A percentile compares a stretch with the other conserved stretches of the same genome.
These are phyloP conservation scores for Cheilosia urbana DNA, from an alignment of 2,888 invertebrate genomes.

Conservation along the genomic window DNA sequence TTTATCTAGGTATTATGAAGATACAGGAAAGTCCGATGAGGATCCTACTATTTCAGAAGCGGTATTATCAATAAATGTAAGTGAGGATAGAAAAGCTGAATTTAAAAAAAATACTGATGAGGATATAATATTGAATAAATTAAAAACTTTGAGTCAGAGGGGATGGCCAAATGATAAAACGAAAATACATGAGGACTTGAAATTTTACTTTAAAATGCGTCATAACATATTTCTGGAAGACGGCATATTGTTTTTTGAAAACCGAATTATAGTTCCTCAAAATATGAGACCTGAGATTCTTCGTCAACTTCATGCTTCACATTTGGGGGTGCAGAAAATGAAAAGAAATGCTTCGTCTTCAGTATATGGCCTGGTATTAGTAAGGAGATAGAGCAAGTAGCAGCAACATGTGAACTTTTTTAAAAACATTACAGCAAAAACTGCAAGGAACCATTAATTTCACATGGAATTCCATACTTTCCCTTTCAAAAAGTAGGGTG, in stretches of 20 bases:
- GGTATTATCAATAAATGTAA: slow-evolving; percentile 14
- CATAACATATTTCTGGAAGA: slow-evolving; percentile 29
- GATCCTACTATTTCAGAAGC: slow-evolving; percentile 28
- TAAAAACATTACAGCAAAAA: slow-evolving; percentile 1
- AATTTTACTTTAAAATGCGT: slow-evolving; percentile 26
- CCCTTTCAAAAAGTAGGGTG: slow-evolving; percentile 35
- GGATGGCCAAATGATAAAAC: slow-evolving; percentile 70
- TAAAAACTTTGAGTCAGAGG: slow-evolving; percentile 17
- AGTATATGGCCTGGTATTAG: slow-evolving; percentile 79
- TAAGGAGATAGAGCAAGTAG: slow-evolving; percentile 76
- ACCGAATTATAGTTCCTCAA: no score
- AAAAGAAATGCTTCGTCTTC: slow-evolving; percentile 75
- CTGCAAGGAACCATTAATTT: slow-evolving; percentile 19
- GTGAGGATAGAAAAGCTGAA: not conserved
- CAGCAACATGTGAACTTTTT: slow-evolving; percentile 29
- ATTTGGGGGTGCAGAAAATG: slow-evolving; percentile 78
- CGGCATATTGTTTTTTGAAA: no score
- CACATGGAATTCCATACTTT: slow-evolving; percentile 27
- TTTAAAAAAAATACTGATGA: not conserved
- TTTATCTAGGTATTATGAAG: slow-evolving; percentile 24
- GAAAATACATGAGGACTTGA: slow-evolving; percentile 31
- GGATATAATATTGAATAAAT: slow-evolving; percentile 14
- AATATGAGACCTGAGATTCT: slow-evolving; percentile 62
- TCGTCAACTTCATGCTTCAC: no score
- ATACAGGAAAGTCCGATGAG: slow-evolving; percentile 12